Base-by-base conservation (phyloP, 2,888 invertebrate species). In the Metalampra italica region DNA sequence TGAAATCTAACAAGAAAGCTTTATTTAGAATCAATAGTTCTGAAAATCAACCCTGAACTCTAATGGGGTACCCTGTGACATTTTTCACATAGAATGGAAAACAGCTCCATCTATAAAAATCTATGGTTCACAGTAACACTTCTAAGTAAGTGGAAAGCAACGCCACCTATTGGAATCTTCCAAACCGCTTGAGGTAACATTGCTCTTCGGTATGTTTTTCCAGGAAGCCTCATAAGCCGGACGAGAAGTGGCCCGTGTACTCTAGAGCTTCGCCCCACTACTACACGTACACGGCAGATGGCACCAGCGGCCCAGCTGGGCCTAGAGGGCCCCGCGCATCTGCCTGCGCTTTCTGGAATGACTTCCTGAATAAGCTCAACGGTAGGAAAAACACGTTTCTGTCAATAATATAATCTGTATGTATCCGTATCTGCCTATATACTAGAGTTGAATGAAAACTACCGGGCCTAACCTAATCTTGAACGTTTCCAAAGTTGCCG, bases 261-360 rank as follows among this genome's bases (percentile, higher is more conserved):
- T 94, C 95, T 42, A 93, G 94, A 66, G 92, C 94, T 51, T 93
- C 95, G 62, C 97, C 97, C 13, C 94, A 95, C 75, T 97, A 97
- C 83, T 97, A 95, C 82, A 95, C 96, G 64, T 95, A 97, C 83
- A 95, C 97, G 55, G 95, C 97, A 0, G 95, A 96, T 62, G 93
- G 93, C 38, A 90, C 91, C 51, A 94, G 93, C 55, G 90, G 89
- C 0, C 92, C 92, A 8, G 92, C 92, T 11, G 84, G 91, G 1
- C 92, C 91, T 8, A 85, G 92, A 1, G 95, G 97, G 51, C 94
- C 96, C 9, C 89, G 98, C 71, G 93, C 97, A 64, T 92, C 94
- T 44, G 93, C 96, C 43, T 98, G 98, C 84, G 96, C 97, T 47
- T 98, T 98, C 86, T 98, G 98, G 98, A 97, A 97, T 73, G 94